These are phyloP conservation scores for Loris lydekkerianus DNA, from an alignment of 2,797 vertebrate genomes.

Conservation along the genomic window DNA sequence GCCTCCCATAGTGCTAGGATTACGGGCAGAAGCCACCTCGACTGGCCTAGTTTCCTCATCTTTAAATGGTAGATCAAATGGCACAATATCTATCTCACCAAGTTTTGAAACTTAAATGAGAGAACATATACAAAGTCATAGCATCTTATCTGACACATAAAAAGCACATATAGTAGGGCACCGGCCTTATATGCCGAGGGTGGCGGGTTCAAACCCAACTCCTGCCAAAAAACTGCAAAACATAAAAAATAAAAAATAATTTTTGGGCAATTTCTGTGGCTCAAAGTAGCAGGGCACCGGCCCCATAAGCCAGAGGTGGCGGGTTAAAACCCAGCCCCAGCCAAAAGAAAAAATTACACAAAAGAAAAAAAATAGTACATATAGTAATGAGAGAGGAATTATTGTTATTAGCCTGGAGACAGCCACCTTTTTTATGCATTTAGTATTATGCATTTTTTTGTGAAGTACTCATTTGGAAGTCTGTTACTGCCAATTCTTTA, in stretches of 20 bases:
- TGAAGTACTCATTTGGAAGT: constrained; percentile 23
- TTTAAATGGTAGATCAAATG: constrained; percentile 2
- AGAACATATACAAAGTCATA: not conserved
- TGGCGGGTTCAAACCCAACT: too few relatives aligned
- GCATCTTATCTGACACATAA: not conserved
- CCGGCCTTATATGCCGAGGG: too few relatives aligned
- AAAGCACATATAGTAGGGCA: not conserved
- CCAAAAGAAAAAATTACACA: too few relatives aligned
- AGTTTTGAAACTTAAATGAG: constrained; percentile 1
- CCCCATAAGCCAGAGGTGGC: too few relatives aligned
- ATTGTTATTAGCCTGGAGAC: not conserved
- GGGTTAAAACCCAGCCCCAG: too few relatives aligned
- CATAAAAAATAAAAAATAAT: too few relatives aligned
- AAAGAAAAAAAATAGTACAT: not conserved
- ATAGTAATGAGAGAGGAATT: not conserved
- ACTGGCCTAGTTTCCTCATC: not conserved
- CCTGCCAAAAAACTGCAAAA: too few relatives aligned
- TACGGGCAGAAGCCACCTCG: too few relatives aligned
- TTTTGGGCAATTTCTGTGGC: too few relatives aligned
- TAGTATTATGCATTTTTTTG: not conserved
- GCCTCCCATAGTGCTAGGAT: too few relatives aligned
- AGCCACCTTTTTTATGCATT: not conserved
- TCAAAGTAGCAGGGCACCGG: too few relatives aligned
- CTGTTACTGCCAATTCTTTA: constrained; percentile 28
- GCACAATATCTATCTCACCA: not conserved